Base-by-base conservation (phyloP, 1,140 invertebrate genomes). In the Theocolax elegans region DNA sequence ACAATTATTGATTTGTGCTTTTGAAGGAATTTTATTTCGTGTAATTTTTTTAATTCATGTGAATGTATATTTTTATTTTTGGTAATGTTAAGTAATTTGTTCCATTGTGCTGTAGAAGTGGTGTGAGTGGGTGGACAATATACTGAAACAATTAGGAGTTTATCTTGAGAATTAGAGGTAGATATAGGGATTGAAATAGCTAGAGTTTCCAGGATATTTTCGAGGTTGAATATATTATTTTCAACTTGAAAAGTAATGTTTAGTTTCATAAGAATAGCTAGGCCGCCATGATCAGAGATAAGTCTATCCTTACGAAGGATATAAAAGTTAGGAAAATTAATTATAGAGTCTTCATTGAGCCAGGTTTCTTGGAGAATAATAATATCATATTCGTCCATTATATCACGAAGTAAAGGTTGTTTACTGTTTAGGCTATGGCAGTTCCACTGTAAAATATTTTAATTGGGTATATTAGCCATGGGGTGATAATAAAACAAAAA, bases 241-340 rank as follows among this genome's bases (percentile, higher is more conserved):
- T 40, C n/a, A 31, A 40, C 19, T 40, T 59, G 6, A 40, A 59
- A 59, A 8, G 48, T 13, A 4, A 51, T 51, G 48, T 51, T 51
- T 7, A 21, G 12, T 27, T 51, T 51, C 2, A 51, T 23, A 6
- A 51, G 19, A 21, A 51, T 51, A 27, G 48, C 48, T 27, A 51
- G 12, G 9, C 48, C 48, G 3, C 48, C 48, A 23, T 51, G 48
- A 9, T 9, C 3, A 8, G 3, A 3, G 12, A 15, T 21, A 3
- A 7, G 8, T 51, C 48, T 51, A 27, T 51, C 48, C 4, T 23
- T 51, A 21, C 48, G 3, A 3, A 51, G 3, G 3, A 51, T 51
- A 15, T 21, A 13, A 15, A 21, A 51, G 23, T 51, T 21, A 8
- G 48, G 48, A 12, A 51, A 21, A 4, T 51, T 51, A 9, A 51